Base-by-base conservation (phyloP, 2,113 vertebrate genomes). In the Oryzias melastigma region DNA sequence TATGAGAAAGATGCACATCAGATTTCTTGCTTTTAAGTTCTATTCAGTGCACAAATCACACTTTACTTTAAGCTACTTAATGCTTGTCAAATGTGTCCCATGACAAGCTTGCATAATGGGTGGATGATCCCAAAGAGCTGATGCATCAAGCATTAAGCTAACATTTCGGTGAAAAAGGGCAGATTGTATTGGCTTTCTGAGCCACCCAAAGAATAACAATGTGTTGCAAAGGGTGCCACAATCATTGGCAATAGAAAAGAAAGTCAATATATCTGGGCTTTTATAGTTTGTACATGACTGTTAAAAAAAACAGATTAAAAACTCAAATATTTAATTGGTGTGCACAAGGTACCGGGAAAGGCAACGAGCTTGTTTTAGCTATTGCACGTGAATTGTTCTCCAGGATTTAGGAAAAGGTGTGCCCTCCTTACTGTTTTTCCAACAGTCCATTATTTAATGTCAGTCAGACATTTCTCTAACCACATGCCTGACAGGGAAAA, bases 281-380 rank as follows among this genome's bases (percentile, higher is more conserved):
- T 71, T 10, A 64, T 29, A 54, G 43, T 74, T 75, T 73, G 62
- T 54, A 42, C 45, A 61, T 7, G 41, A 59, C 19, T 59, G 17
- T 55, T 46, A 12, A 12, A 12, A 14, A 56, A 43, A 15, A 24
- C 63, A 14, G 49, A 52, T 27, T 8, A 24, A 60, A 71, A 65
- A 62, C 29, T 61, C 67, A 80, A 82, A 82, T 82, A 78, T 84
- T 80, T 27, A 73, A 69, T 64, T 47, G 35, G 48, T 41, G 22
- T 60, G 22, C 15, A 49, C 20, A 43, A 48, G 24, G 14, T 29
- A 14, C n/a, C 71, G 53, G 78, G 70, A 50, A 50, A 48, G 68
- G 66, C 14, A 59, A 12, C n/a, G 16, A 19, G 16, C 12, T 47
- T n/a, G 14, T 7, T 61, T 60, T 42, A 7, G 19, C 58, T 25